These are phyloP conservation scores for Diarsia brunnea DNA, from an alignment of 2,888 invertebrate species.

Conservation along the genomic window DNA sequence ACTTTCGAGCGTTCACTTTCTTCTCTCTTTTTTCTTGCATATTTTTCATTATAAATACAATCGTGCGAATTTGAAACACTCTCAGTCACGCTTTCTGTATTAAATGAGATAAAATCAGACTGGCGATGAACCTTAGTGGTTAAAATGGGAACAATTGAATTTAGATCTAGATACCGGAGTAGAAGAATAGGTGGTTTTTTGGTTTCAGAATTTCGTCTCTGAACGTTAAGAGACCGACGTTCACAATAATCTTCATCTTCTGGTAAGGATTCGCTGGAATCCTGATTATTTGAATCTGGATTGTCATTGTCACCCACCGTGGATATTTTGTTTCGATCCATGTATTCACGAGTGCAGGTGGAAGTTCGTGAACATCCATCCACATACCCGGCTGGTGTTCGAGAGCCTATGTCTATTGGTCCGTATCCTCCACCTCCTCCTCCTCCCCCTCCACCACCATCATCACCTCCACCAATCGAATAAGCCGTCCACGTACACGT, in stretches of 20 bases:
- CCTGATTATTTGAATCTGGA: conserved; percentile 30
- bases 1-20: conserved; percentile 14
- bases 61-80: conserved; percentile 39
- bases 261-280: conserved; percentile 5
- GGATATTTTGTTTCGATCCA: conserved; percentile 82
- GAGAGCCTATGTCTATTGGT: conserved; percentile 71
- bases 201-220: conserved; percentile 72
- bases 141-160: conserved; percentile 13
- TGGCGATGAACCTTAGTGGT: background rate
- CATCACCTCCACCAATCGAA: conserved; percentile 72
- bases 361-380: conserved; percentile 86
- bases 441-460: conserved; percentile 36
- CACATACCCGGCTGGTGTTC: conserved; percentile 85
- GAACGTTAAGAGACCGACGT: conserved; percentile 79
- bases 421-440: conserved; percentile 49
- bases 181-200: conserved; percentile 18
- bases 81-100: conserved; percentile 12
- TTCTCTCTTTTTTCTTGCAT: conserved; percentile 70
- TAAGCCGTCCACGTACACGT: conserved; percentile 87
- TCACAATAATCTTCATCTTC: conserved; percentile 87
- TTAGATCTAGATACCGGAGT: conserved; percentile 15
- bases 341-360: conserved; percentile 84
- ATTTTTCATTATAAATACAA: conserved; percentile 67
- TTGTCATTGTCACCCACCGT: conserved; percentile 45
- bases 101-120: background rate